These are phyloP conservation scores for Silurus glanis DNA, from an alignment of 2,113 vertebrate species.

Conservation along the genomic window DNA sequence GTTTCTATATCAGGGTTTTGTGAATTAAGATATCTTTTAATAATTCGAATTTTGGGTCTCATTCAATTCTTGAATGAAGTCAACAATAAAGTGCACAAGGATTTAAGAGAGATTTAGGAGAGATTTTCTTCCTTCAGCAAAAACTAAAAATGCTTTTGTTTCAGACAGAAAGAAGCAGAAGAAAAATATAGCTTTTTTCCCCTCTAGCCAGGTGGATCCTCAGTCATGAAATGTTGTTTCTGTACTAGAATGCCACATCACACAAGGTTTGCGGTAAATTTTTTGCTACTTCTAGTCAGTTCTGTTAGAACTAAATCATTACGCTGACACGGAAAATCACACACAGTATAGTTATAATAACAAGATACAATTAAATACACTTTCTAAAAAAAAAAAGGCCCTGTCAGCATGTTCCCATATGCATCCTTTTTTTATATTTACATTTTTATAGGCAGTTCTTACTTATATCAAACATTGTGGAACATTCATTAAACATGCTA, in stretches of 20 bases:
- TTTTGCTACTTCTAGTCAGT: neutral
- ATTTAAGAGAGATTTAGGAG: conserved; percentile 4
- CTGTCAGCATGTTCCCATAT: neutral
- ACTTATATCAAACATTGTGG: neutral
- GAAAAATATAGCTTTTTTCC: neutral
- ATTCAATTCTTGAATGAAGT: conserved; percentile 12
- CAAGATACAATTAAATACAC: neutral
- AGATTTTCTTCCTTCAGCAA: conserved; percentile 46
- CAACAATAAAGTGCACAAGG: conserved; percentile 7
- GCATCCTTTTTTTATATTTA: neutral
- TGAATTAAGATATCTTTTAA: neutral
- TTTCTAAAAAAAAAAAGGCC: neutral
- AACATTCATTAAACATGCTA: neutral
- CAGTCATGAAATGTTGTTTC: conserved; percentile 34
- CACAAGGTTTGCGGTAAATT: neutral
- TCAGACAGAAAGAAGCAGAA: conserved; percentile 22
- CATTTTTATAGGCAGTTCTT: neutral
- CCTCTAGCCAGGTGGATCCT: conserved; percentile 15
- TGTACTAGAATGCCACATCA: conserved; percentile 22
- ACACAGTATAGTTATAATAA: neutral
- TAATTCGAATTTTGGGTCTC: neutral
- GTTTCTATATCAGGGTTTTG: neutral
- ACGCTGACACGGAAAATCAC: neutral
- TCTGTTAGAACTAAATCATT: neutral
- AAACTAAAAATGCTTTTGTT: conserved; percentile 39